Conservation (phyloP, 2,797 vertebrate genomes). For the Hipposideros larvatus region DNA sequence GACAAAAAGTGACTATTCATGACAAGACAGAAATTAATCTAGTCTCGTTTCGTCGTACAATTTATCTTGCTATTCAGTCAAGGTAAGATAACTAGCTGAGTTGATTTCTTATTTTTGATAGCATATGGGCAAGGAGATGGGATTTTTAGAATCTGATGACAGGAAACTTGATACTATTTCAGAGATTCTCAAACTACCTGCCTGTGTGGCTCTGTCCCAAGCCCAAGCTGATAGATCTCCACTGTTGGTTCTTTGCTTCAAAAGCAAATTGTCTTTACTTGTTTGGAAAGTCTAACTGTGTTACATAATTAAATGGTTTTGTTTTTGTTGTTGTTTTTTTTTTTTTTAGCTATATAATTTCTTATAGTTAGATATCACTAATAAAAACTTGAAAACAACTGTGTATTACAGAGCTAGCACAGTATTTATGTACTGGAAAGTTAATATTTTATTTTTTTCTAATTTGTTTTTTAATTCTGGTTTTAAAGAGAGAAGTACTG, state of each 20-base stretch:
- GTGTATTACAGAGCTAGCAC: not conserved
- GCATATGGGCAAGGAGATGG: not conserved
- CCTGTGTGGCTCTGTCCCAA: not conserved
- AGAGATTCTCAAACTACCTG: not conserved
- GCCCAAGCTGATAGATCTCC: not conserved
- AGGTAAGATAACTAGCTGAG: conserved; percentile 89
- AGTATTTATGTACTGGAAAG: conserved; percentile 15
- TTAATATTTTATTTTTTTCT: not conserved
- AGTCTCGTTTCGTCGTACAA: conserved; percentile 97
- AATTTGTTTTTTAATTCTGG: conserved; percentile 38
- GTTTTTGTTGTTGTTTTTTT: not conserved
- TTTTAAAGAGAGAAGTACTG: not conserved
- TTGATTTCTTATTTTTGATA: not conserved
- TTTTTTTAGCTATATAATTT: conserved; percentile 4
- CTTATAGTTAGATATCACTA: conserved; percentile 55
- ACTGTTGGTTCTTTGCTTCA: not conserved
- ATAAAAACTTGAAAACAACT: conserved; percentile 41
- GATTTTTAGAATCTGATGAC: conserved; percentile 6
- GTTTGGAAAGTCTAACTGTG: not conserved
- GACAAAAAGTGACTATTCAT: conserved; percentile 96
- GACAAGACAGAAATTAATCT: conserved; percentile 99
- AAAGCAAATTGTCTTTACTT: not conserved
- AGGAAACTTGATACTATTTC: not conserved
- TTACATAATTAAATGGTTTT: not conserved
- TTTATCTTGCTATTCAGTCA: conserved; percentile 99